Evolutionary conservation across 2,113 vertebrate genomes (phyloP), one percentile per base, ranked within the genome.

Genomic region (Elgaria multicarinata): DNA sequence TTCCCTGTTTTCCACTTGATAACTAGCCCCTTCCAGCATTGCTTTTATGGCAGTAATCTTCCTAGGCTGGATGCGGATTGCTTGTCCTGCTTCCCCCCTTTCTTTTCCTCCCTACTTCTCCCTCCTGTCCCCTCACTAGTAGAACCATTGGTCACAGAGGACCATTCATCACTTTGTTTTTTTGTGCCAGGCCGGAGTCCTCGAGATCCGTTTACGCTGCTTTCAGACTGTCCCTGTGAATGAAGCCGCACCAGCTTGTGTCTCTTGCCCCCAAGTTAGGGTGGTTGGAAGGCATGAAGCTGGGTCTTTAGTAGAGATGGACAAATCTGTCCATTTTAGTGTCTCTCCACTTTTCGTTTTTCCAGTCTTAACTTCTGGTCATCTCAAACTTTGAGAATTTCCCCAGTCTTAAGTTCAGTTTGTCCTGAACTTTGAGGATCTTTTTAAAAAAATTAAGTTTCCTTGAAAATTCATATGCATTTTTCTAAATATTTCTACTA

Each of bases 21-120:
- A 96, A 96, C 95, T 96, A 96, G 93, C 93, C 96, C 95, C 95
- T 96, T 95, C 95, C 94, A 96, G 96, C 95, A 95, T 93, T 93
- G 95, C 93, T 96, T 96, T 96, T 96, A 96, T 96, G 96, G 95
- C 94, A 95, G 95, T 96, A 96, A 96, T 96, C 95, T 96, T 95
- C 96, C 95, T 96, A 96, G 96, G 95, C 93, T 96, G 95, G 93
- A 93, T 95, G 95, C 93, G 93, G 95, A 96, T 95, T 95, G 94
- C 93, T 94, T 96, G 94, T 94, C 86, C 94, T 91, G 58, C 12
- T 10, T 88, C n/a, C 77, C 71, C 76, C 85, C 53, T 74, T 86
- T 83, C 50, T n/a, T 39, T 53, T 75, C 85, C 50, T 53, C 42
- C 89, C 44, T 20, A 13, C 46, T 39, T 42, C 78, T 33, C 2